Evolutionary conservation across 2,797 vertebrate genomes (phyloP).

Genomic region (Cheirogaleus major): DNA sequence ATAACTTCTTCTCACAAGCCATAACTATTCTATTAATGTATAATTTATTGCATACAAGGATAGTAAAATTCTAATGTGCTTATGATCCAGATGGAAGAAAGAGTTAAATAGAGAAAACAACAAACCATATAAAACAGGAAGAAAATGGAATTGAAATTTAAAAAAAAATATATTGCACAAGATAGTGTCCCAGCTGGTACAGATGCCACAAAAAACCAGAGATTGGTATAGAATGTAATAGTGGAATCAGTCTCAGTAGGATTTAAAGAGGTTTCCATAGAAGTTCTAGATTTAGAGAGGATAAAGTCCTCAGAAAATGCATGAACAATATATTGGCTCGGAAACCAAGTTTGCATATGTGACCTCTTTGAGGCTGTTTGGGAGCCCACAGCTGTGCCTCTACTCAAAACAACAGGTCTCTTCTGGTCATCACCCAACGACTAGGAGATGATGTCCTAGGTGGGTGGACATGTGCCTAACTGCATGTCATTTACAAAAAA

Average conservation of each 20-base stretch:
- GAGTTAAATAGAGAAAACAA: conserved; percentile 73
- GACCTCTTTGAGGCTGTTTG: background rate
- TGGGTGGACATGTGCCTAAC: background rate
- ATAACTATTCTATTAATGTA: conserved; percentile 83
- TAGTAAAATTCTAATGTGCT: conserved; percentile 76
- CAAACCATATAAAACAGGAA: conserved; percentile 31
- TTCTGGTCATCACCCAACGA: background rate
- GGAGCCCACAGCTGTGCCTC: background rate
- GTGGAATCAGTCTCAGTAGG: background rate
- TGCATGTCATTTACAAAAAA: background rate
- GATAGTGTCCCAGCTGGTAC: conserved; percentile 42
- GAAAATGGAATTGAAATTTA: conserved; percentile 56
- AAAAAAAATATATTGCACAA: conserved; percentile 39
- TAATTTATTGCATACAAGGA: conserved; percentile 80
- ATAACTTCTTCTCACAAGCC: conserved; percentile 78
- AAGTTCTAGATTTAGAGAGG: background rate
- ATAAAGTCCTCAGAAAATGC: background rate
- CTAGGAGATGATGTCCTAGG: background rate
- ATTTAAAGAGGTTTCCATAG: background rate
- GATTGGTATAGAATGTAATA: background rate
- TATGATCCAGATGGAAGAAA: conserved; percentile 78
- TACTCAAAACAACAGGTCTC: background rate
- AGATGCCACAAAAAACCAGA: background rate
- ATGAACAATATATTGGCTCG: background rate
- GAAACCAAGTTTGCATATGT: background rate